Evolutionary conservation across 2,888 invertebrate genomes (phyloP).

Genomic region (Dinocampus coccinellae): DNA sequence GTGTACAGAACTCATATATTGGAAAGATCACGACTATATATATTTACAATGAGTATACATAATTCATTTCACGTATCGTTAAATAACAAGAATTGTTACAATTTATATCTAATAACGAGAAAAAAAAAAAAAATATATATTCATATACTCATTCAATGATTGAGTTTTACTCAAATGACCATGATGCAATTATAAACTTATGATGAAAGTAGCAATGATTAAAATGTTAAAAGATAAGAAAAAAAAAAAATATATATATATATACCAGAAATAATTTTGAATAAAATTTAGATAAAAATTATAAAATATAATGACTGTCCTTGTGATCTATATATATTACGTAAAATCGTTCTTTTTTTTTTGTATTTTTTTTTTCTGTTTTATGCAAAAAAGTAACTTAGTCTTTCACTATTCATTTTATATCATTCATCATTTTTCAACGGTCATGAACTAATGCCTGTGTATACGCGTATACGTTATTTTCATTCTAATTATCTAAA

Average conservation of each 20-base stretch:
- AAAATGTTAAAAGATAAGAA: background rate
- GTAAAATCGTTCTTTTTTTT: background rate
- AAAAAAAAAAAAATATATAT: background rate
- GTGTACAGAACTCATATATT: conserved; percentile 42
- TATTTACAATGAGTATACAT: conserved; percentile 33
- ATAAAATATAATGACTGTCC: conserved; percentile 5
- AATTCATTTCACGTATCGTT: conserved; percentile 21
- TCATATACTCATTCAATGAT: background rate
- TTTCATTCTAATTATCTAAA: conserved; percentile 63
- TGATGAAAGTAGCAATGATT: background rate
- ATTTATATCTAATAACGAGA: background rate
- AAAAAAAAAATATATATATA: too few relatives aligned
- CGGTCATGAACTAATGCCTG: conserved; percentile 33
- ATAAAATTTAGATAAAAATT: background rate
- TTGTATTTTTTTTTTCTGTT: background rate
- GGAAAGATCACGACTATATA: conserved; percentile 35
- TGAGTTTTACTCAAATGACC: background rate
- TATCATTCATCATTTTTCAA: background rate
- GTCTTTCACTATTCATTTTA: background rate
- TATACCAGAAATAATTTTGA: conserved; percentile 10
- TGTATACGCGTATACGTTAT: conserved; percentile 53
- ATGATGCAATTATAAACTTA: background rate
- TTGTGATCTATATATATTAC: too few relatives aligned
- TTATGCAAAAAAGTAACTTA: too few relatives aligned
- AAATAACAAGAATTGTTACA: background rate